These are phyloP conservation scores for Cyaniris semiargus DNA, from an alignment of 2,888 invertebrate genomes.

Conservation along the genomic window DNA sequence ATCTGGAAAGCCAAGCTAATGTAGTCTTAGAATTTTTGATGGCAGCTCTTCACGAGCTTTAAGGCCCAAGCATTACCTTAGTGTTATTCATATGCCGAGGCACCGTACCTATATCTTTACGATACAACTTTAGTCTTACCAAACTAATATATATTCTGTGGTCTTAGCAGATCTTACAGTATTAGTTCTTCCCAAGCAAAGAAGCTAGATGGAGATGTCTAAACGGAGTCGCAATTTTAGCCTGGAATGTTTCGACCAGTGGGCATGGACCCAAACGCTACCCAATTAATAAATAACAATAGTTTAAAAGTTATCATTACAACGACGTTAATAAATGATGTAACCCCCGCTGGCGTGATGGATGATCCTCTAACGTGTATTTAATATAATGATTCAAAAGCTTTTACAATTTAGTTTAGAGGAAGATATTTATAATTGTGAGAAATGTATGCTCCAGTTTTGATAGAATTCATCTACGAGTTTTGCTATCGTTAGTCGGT, in stretches of 20 bases:
- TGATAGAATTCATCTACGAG: not conserved
- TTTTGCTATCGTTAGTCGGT: not conserved
- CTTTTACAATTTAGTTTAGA: not conserved
- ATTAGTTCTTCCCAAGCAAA: not conserved
- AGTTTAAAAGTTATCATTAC: conserved; percentile 58
- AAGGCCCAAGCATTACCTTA: too few relatives aligned
- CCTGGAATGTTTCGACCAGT: not conserved
- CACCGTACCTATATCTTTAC: too few relatives aligned
- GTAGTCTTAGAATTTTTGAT: too few relatives aligned
- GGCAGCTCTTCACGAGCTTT: too few relatives aligned
- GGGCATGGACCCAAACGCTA: not conserved
- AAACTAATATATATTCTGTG: too few relatives aligned
- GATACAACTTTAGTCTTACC: too few relatives aligned
- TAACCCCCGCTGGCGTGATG: conserved; percentile 49
- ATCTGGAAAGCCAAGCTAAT: too few relatives aligned
- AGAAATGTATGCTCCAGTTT: not conserved
- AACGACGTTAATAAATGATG: conserved; percentile 67
- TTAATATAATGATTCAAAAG: conserved; percentile 48
- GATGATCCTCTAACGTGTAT: conserved; percentile 49
- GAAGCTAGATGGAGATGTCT: not conserved
- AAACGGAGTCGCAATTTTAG: not conserved
- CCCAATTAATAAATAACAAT: conserved; percentile 27
- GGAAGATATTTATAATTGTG: conserved; percentile 19
- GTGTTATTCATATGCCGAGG: too few relatives aligned
- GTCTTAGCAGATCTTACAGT: too few relatives aligned